Evolutionary conservation across 2,797 vertebrate genomes (phyloP), one percentile per base, ranked within the genome.

Genomic region (Danio albolineatus): DNA sequence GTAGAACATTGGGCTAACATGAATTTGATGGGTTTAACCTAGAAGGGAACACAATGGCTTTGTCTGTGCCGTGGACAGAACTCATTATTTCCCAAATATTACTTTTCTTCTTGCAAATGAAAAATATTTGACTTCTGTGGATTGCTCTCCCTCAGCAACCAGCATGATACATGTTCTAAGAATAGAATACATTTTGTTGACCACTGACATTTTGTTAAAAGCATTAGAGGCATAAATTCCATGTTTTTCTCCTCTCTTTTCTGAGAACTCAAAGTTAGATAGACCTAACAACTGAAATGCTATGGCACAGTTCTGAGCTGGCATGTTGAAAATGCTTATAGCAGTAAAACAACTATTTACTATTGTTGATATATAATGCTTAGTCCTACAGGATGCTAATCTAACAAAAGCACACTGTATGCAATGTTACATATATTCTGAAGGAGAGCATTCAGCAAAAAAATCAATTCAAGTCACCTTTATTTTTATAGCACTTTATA

Each of bases 181-280:
- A 65, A 46, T 65, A 65, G 10, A 65, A 12, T 19, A 21, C 17
- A 65, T 44, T 64, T 64, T 46, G 44, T 36, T 28, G 13, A 66
- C 13, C 17, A 67, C 21, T 49, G 7, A 49, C 7, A 67, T 49
- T 67, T 67, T 28, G 13, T 67, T 67, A 10, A 49, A 67, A 66
- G 7, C 44, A 67, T 66, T 28, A 28, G 17, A 46, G 10, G 62
- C 41, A 19, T 1, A 14, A 14, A 36, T 36, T 36, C 19, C 10
- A 7, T 14, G 12, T 64, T 44, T 36, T 44, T 13, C 43, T 13
- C 13, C 3, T n/a, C 28, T 28, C 21, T 59, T 21, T 36, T 19
- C 9, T 62, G 10, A 43, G 5, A 43, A 43, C 9, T 17, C 6
- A 10, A 43, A 41, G 2, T 10, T 43, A 43, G 1, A 41, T 41